Percentiles rank a stretch among this genome's conserved stretches.
Evolutionary conservation across 2,113 vertebrate species (phyloP).

Genomic region (Sinocyclocheilus anophthalmus): DNA sequence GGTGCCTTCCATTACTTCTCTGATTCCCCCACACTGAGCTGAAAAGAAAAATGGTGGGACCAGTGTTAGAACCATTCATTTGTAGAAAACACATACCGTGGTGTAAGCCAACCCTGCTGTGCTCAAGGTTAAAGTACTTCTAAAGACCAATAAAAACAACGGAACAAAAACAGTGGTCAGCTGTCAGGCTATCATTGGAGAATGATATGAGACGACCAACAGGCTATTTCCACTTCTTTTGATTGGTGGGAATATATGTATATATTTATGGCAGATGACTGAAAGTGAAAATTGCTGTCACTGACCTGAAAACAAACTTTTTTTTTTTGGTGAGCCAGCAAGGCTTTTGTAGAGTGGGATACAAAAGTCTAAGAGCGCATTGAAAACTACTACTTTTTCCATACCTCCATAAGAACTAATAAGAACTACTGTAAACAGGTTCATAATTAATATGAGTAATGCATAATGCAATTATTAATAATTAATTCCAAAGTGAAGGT

Average conservation of each 20-base stretch:
- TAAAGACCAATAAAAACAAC: background rate
- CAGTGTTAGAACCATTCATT: background rate
- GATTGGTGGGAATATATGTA: background rate
- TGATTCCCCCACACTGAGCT: constrained; percentile 94
- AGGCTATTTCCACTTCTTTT: background rate
- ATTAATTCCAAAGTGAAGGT: too few relatives aligned
- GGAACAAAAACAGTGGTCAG: background rate
- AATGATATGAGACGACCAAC: background rate
- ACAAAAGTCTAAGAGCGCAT: background rate
- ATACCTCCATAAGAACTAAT: too few relatives aligned
- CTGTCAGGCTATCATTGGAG: background rate
- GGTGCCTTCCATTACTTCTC: constrained; percentile 92
- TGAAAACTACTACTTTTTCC: too few relatives aligned
- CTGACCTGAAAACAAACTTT: constrained; percentile 2
- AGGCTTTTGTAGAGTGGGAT: background rate
- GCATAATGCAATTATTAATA: too few relatives aligned
- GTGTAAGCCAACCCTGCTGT: constrained; percentile 22
- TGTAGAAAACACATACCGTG: background rate
- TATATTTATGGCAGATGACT: background rate
- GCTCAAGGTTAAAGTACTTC: background rate
- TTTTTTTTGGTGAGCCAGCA: background rate
- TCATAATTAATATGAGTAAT: too few relatives aligned
- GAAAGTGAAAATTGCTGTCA: constrained; percentile 22
- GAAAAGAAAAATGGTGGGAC: constrained; percentile 19
- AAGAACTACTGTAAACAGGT: too few relatives aligned